Evolutionary conservation across 2,888 invertebrate genomes (phyloP), one percentile per base, ranked within the genome.

Genomic region (Heliothis peltigera): DNA sequence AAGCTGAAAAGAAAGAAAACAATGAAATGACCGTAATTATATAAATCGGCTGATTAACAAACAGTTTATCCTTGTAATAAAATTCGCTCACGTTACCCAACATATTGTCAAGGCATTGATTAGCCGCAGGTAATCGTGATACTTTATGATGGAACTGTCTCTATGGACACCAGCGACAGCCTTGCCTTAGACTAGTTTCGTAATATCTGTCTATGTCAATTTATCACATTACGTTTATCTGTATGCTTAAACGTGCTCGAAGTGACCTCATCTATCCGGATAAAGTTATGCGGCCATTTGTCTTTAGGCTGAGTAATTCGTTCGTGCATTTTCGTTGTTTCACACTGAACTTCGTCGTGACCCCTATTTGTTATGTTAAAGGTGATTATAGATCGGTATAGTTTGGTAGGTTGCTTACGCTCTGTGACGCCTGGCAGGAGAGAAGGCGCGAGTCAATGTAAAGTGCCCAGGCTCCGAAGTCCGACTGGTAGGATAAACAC

Each of bases 401-500:
- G n/a, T n/a, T n/a, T 35, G 22, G 53, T 12, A 25, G 28, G 4
- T 56, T 57, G 74, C 93, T 85, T 85, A 94, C 94, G 70, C 73
- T 87, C 69, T 86, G 87, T 17, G 89, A 80, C 10, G 89, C 85
- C 70, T 92, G 90, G 62, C 94, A 95, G 15, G 80, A 90, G 77
- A 87, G 84, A 69, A 96, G 91, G 57, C 93, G 93, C 7, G 96
- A 96, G 84, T 97, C 96, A 43, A 96, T 70, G 87, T 96, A 96
- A 5, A 96, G 85, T 32, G 95, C 95, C 95, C 96, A 97, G 6
- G 95, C 94, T n/a, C 96, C 97, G 52, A 89, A 91, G 60, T 91
- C 91, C 0, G 96, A 95, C 70, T 96, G 96, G 95, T 97, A 97
- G 49, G 97, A 96, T 71, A 96, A 90, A 74, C 97, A 97, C 18